These are phyloP conservation scores for Hormiphora californensis DNA, from an alignment of 37 sponge, comb jelly and placozoan species.

Conservation along the genomic window DNA sequence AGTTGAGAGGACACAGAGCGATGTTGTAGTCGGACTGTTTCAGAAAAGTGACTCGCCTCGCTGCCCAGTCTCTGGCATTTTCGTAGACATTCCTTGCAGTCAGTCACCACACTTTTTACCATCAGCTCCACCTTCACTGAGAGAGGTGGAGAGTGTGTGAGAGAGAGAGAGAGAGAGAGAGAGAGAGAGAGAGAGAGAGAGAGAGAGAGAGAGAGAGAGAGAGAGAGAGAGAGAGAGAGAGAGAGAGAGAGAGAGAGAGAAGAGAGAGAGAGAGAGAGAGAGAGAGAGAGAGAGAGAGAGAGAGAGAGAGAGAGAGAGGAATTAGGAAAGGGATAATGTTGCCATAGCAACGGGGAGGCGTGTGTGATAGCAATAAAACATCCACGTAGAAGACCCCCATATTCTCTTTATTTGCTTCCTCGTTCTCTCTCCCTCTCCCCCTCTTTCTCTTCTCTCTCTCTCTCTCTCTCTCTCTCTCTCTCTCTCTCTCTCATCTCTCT, in stretches of 20 bases:
- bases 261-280: background rate
- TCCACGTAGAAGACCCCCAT: no score
- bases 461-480: no score
- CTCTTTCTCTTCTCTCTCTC: no score
- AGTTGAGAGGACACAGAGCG: background rate
- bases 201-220: background rate
- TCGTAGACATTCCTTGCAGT: slow-evolving; percentile 25
- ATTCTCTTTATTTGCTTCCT: no score
- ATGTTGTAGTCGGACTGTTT: background rate
- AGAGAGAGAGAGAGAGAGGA: background rate
- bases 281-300: background rate
- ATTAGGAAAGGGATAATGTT: background rate
- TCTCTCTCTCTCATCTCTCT: no score
- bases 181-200: background rate
- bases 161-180: background rate
- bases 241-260: background rate
- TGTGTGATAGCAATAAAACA: background rate
- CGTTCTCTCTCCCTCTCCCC: no score
- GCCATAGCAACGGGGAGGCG: background rate
- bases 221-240: background rate
- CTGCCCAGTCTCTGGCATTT: slow-evolving; percentile 31
- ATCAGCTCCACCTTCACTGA: slow-evolving; percentile 27
- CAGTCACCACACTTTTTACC: slow-evolving; percentile 6
- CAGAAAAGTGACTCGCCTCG: slow-evolving; percentile 29
- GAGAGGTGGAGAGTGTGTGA: no score